Percentiles rank a stretch among this genome's conserved stretches.
phyloP scores from a whole-genome alignment of 2,113 vertebrate species.

The Pygoscelis antarcticus region DNA sequence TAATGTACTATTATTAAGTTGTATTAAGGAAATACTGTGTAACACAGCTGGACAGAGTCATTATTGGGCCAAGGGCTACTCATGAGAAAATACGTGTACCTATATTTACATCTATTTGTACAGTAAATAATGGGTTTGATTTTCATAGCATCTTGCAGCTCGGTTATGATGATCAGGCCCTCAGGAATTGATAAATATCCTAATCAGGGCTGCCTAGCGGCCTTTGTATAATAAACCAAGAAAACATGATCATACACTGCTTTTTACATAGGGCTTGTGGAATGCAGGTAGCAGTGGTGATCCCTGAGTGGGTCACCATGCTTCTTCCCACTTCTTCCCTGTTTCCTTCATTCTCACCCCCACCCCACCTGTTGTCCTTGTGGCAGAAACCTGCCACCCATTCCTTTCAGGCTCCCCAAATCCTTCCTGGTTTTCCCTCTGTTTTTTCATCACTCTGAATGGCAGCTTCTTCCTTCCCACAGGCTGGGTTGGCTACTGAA shows the following conservation, averaged over 20 bases:
- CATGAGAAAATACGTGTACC: fast-evolving
- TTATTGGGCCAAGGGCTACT: neutral
- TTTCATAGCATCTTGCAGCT: neutral
- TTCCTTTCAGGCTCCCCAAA: neutral
- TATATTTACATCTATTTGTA: neutral
- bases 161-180: neutral
- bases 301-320: fast-evolving
- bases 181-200: neutral
- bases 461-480: neutral
- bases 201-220: neutral
- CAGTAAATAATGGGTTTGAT: neutral
- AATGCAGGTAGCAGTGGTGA: neutral
- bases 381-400: neutral
- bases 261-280: fast-evolving
- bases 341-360: neutral
- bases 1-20: neutral
- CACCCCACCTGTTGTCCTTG: neutral
- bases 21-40: neutral
- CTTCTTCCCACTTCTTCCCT: neutral
- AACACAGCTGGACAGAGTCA: neutral
- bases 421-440: neutral
- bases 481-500: fast-evolving
- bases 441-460: neutral
- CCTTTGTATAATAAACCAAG: neutral
- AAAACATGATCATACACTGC: fast-evolving